These are phyloP conservation scores for Takifugu rubripes DNA, from an alignment of 2,797 vertebrate species.

Conservation along the genomic window DNA sequence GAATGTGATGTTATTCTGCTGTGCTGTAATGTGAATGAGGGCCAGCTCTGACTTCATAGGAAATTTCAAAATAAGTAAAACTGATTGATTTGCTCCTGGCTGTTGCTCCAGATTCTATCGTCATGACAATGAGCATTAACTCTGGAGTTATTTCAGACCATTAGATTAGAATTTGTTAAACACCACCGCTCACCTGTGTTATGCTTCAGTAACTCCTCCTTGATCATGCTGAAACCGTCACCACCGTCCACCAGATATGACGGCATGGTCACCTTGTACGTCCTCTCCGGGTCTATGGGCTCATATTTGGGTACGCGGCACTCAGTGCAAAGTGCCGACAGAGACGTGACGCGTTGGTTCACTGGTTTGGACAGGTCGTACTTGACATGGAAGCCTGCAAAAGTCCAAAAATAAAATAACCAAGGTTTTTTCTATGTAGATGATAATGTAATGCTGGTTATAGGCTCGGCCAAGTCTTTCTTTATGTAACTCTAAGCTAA, in stretches of 20 bases:
- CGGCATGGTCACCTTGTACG: conserved; percentile 80
- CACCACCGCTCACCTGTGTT: conserved; percentile 77
- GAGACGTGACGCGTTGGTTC: conserved; percentile 37
- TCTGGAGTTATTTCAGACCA: too few relatives aligned
- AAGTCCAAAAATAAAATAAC: too few relatives aligned
- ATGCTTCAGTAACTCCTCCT: conserved; percentile 77
- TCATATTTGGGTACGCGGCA: conserved; percentile 84
- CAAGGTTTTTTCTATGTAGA: not conserved
- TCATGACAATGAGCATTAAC: too few relatives aligned
- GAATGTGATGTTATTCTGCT: too few relatives aligned
- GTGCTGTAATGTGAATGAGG: too few relatives aligned
- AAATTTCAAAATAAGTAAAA: too few relatives aligned
- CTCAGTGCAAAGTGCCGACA: conserved; percentile 42
- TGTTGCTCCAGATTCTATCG: too few relatives aligned
- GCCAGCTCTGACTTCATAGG: too few relatives aligned
- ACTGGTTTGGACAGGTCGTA: conserved; percentile 44
- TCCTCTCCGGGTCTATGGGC: conserved; percentile 69
- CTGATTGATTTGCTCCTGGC: too few relatives aligned
- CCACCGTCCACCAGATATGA: conserved; percentile 82
- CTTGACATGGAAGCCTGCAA: conserved; percentile 39
- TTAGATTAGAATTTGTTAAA: not conserved
- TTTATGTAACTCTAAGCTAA: too few relatives aligned
- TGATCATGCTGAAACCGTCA: conserved; percentile 83
- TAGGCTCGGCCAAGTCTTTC: too few relatives aligned
- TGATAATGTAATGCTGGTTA: not conserved